Base-by-base conservation (phyloP, 2,888 invertebrate genomes). In the Athripsodes cinereus region DNA sequence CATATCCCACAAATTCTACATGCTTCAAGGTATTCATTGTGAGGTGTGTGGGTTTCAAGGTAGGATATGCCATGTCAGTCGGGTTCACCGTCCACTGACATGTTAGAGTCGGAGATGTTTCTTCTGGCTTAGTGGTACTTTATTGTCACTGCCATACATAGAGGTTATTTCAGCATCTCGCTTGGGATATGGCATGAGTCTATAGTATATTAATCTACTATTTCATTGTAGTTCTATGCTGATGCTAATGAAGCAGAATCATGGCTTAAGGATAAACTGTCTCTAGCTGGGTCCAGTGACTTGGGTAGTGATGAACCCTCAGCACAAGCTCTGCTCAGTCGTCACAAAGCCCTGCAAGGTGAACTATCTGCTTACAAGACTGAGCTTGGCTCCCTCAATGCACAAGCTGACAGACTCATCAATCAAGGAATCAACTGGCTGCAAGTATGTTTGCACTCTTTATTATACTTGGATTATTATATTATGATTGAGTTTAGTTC, bases 221-320 rank as follows among this genome's bases (percentile, higher is more conserved):
- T 3, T 58, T 53, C 22, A 54, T 57, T 66, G 19, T 71, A 87
- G 83, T 96, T 96, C 77, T 95, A 96, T 72, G 91, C 95, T 1
- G 98, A 98, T 74, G 96, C 96, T 0, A 96, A 98, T 74, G 98
- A 98, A 70, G 92, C 95, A 0, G 97, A 98, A 67, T 96, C 96
- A 0, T 98, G 96, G 96, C 85, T 97, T 76, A 91, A 92, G 66
- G 98, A 98, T 73, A 96, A 95, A 74, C 88, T 93, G 74, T 90
- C 96, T 0, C 80, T 99, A 40, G 92, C 96, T 13, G 84, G 87
- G 11, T 92, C 93, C 0, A 84, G 84, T 53, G 98, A 99, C 77
- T 90, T 89, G 69, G 98, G 98, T 1, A 85, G 86, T 16, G 96
- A 96, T 75, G 96, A 96, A 67, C 91, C 93, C 0, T 88, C 90